Evolutionary conservation across 1,140 invertebrate genomes (phyloP).

Genomic region (Bombus pascuorum): DNA sequence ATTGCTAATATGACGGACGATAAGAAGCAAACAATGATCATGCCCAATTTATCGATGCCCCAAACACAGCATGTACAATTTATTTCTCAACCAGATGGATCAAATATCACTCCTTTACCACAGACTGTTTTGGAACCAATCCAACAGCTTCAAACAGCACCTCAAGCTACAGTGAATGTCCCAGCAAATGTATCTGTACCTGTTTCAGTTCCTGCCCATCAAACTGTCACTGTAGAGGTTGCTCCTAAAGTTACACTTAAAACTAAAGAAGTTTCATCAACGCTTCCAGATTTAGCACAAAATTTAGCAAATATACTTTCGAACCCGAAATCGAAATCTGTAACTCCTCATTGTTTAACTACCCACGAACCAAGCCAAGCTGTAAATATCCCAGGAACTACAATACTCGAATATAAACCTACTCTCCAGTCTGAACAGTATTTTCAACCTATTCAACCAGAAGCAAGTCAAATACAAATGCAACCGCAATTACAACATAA

Average conservation of each 20-base stretch:
- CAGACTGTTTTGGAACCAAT: constrained; percentile 47
- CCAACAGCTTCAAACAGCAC: constrained; percentile 62
- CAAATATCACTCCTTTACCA: constrained; percentile 15
- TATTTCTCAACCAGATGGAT: constrained; percentile 49
- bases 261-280: constrained; percentile 79
- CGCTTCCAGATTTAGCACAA: constrained; percentile 79
- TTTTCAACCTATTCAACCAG: constrained; percentile 78
- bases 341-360: constrained; percentile 68
- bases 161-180: constrained; percentile 59
- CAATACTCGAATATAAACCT: constrained; percentile 57
- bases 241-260: constrained; percentile 73
- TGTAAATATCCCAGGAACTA: constrained; percentile 30
- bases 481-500: constrained; percentile 69
- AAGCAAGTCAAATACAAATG: constrained; percentile 64
- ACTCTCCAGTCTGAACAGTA: constrained; percentile 76
- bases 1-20: constrained; percentile 60
- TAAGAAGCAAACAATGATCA: constrained; percentile 50
- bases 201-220: constrained; percentile 48
- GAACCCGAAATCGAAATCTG: constrained; percentile 79
- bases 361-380: constrained; percentile 64
- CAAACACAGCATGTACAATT: constrained; percentile 58
- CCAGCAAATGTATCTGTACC: constrained; percentile 34
- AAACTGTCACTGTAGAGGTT: constrained; percentile 58
- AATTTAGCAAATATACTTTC: constrained; percentile 81
- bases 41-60: constrained; percentile 40